These are phyloP conservation scores for Uropsilus gracilis DNA, from an alignment of 2,113 vertebrate species.

Conservation along the genomic window DNA sequence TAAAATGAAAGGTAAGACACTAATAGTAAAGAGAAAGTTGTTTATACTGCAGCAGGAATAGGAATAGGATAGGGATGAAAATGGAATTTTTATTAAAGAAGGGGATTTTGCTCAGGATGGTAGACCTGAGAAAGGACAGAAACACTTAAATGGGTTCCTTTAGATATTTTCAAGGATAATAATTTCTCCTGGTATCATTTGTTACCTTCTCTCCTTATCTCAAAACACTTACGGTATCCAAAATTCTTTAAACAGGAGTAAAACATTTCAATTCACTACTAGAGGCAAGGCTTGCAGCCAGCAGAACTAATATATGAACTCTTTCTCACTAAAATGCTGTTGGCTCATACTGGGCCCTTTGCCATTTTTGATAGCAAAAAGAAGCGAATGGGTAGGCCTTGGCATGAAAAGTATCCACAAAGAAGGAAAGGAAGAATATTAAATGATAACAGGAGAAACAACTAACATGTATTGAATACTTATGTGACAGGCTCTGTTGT, in stretches of 20 bases:
- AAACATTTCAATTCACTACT: constrained; percentile 7
- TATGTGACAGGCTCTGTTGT: neutral
- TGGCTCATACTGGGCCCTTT: neutral
- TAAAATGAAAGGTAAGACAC: neutral
- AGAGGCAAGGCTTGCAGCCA: neutral
- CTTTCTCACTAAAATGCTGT: constrained; percentile 29
- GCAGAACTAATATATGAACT: neutral
- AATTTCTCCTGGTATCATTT: constrained; percentile 4
- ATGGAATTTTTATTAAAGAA: neutral
- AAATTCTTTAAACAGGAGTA: neutral
- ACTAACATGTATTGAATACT: neutral
- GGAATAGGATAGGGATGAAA: neutral
- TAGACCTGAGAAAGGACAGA: neutral
- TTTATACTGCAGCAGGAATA: neutral
- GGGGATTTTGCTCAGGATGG: neutral
- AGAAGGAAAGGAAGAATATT: neutral
- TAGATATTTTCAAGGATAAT: neutral
- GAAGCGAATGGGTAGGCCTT: neutral
- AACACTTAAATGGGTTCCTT: neutral
- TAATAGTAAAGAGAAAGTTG: neutral
- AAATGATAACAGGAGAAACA: neutral
- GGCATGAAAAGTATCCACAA: neutral
- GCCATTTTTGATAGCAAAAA: constrained; percentile 34
- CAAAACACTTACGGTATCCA: neutral
- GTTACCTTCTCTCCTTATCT: neutral